These are phyloP conservation scores for Rhadinocentrus ornatus DNA, from an alignment of 2,797 vertebrate genomes.

Conservation along the genomic window DNA sequence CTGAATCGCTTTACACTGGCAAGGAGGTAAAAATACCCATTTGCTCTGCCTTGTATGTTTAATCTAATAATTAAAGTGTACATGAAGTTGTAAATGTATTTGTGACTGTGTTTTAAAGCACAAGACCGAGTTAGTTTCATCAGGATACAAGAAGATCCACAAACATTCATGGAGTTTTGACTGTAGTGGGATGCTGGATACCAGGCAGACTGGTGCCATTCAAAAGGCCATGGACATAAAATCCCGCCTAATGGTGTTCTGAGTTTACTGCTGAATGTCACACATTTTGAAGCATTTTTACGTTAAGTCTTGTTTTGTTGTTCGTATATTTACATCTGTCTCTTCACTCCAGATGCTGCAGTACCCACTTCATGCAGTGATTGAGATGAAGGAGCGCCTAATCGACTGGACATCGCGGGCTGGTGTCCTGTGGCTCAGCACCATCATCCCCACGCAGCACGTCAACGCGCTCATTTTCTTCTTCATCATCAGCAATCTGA, in stretches of 20 bases:
- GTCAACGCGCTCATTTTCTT: slow-evolving; percentile 98
- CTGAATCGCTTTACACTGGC: not conserved
- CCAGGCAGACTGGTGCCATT: slow-evolving; percentile 63
- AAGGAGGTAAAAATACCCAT: slow-evolving; percentile 52
- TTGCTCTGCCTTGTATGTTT: not conserved
- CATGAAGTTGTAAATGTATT: not conserved
- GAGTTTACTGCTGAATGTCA: not conserved
- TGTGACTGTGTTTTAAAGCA: slow-evolving; percentile 34
- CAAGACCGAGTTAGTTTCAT: slow-evolving; percentile 52
- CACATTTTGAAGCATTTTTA: not conserved
- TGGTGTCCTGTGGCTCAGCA: slow-evolving; percentile 96
- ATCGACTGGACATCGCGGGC: slow-evolving; percentile 94
- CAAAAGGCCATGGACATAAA: slow-evolving; percentile 79
- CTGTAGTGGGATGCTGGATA: slow-evolving; percentile 67
- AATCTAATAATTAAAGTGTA: not conserved
- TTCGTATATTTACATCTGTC: not conserved
- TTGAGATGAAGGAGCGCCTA: slow-evolving; percentile 94
- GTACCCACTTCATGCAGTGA: slow-evolving; percentile 89
- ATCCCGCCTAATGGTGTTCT: slow-evolving; percentile 77
- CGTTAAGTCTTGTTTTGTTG: not conserved
- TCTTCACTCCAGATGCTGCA: slow-evolving; percentile 86
- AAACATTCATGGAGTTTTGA: slow-evolving; percentile 75
- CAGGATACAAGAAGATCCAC: slow-evolving; percentile 50
- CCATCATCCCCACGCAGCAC: slow-evolving; percentile 93
- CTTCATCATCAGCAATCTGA: slow-evolving; percentile 98